Conservation (phyloP, 2,113 vertebrate genomes). For the Ramphastos sulfuratus region DNA sequence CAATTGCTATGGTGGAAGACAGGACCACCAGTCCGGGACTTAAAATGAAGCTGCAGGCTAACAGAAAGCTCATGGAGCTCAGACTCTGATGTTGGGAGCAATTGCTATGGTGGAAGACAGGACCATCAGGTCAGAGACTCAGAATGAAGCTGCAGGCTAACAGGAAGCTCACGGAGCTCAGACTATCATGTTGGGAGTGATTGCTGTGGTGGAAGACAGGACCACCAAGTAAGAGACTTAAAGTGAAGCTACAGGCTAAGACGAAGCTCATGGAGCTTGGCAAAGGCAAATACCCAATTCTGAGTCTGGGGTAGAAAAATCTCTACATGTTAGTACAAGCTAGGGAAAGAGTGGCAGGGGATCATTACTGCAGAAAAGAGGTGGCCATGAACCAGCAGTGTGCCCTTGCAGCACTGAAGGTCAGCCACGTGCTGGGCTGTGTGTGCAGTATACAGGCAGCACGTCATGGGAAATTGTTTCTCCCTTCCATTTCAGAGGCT, state of each 20-base stretch:
- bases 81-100: not conserved
- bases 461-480: not conserved
- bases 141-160: not conserved
- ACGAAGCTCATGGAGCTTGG: not conserved
- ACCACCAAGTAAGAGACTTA: not conserved
- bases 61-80: not conserved
- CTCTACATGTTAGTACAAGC: no score
- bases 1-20: not conserved
- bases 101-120: not conserved
- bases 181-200: not conserved
- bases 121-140: not conserved
- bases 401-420: not conserved
- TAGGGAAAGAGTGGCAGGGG: not conserved
- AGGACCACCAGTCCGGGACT: not conserved
- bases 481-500: not conserved
- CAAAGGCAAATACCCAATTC: not conserved
- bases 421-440: not conserved
- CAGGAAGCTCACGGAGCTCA: not conserved
- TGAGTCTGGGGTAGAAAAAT: not conserved
- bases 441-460: not conserved
- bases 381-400: not conserved
- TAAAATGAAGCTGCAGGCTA: not conserved
- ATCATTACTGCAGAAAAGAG: not conserved
- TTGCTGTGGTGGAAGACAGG: not conserved
- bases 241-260: not conserved